These are phyloP conservation scores for Drosophila flavopinicola DNA, from an alignment of 2,888 invertebrate species.

Conservation along the genomic window DNA sequence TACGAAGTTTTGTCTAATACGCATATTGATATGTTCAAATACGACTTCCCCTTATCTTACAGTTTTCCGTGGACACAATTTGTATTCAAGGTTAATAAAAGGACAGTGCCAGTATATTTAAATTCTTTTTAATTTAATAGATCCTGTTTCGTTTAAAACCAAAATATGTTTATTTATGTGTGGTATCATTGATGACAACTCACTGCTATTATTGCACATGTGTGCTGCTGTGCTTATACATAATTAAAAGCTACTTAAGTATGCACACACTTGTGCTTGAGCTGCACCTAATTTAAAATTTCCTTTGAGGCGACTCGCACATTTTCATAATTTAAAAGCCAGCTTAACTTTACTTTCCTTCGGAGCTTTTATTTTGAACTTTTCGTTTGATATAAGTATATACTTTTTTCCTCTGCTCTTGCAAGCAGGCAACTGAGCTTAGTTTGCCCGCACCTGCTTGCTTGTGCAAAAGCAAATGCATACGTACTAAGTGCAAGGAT, in stretches of 20 bases:
- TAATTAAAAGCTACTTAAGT: not conserved
- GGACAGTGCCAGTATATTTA: too few species aligned
- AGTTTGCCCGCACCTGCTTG: slow-evolving; percentile 7
- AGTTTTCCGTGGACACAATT: too few species aligned
- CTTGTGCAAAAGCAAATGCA: not conserved
- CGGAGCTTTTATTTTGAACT: slow-evolving; percentile 41
- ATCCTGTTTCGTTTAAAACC: too few species aligned
- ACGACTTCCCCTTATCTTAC: too few species aligned
- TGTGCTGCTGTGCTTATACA: not conserved
- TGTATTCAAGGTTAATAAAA: too few species aligned
- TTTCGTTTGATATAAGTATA: slow-evolving; percentile 43
- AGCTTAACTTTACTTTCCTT: slow-evolving; percentile 27
- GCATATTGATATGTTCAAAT: too few species aligned
- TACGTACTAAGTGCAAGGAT: not conserved
- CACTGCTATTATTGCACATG: not conserved
- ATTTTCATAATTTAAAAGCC: slow-evolving; percentile 63
- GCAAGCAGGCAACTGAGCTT: not conserved
- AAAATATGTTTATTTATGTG: too few species aligned
- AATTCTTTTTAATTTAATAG: too few species aligned
- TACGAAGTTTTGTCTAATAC: too few species aligned
- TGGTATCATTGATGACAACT: too few species aligned
- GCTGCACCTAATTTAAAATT: slow-evolving; percentile 45
- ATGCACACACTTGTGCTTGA: slow-evolving; percentile 1
- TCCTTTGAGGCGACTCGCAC: slow-evolving; percentile 49
- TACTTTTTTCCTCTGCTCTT: slow-evolving; percentile 13